Conservation (phyloP, 2,113 vertebrate genomes). For the Saguinus midas region DNA sequence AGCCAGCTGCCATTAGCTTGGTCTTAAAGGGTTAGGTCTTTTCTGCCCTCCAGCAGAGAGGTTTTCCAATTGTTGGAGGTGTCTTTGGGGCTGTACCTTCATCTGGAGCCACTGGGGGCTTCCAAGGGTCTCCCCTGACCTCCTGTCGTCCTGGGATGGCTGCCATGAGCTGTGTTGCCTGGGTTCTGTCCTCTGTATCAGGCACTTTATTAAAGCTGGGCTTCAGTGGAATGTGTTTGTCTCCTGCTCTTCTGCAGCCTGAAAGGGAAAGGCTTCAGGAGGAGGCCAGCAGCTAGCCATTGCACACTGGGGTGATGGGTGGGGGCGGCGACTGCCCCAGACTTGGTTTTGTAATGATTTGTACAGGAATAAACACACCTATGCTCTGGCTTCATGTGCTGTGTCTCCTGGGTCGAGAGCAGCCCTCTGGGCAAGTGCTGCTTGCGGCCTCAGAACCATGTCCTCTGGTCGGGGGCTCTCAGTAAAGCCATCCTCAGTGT, state of each 20-base stretch:
- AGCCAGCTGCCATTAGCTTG: constrained; percentile 45
- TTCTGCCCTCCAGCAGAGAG: neutral
- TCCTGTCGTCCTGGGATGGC: neutral
- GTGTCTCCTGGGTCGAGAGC: neutral
- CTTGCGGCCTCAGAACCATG: neutral
- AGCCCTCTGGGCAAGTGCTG: neutral
- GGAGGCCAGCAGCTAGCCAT: constrained; percentile 28
- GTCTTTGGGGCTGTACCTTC: neutral
- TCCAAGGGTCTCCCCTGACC: neutral
- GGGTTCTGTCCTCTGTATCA: neutral
- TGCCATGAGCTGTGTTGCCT: neutral
- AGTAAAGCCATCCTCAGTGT: neutral
- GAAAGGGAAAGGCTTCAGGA: constrained; percentile 34
- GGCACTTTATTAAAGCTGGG: constrained; percentile 66
- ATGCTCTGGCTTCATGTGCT: neutral
- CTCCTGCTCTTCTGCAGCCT: neutral
- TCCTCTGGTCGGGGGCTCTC: neutral
- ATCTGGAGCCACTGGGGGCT: neutral
- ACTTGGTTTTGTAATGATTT: constrained; percentile 79
- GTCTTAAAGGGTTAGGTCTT: constrained; percentile 39
- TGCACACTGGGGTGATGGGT: constrained; percentile 27
- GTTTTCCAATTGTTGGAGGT: neutral
- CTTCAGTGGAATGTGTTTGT: neutral
- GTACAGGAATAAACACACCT: constrained; percentile 77
- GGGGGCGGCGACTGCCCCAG: neutral